A percentile compares a stretch with the other conserved stretches of the same genome.
Evolutionary conservation across 1,140 invertebrate species (phyloP).

Genomic region (Heliothis virescens): DNA sequence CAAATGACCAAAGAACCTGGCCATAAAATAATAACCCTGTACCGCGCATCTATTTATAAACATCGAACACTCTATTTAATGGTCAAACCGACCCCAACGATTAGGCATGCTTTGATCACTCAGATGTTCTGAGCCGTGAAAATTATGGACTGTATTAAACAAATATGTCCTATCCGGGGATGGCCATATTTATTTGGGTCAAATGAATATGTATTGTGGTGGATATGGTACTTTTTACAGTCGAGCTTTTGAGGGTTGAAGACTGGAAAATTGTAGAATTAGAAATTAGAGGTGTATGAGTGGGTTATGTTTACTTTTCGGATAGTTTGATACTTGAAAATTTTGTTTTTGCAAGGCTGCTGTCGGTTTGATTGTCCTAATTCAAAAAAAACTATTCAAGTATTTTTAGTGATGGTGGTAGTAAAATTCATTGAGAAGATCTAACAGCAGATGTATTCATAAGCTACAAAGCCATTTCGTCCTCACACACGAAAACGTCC

Average conservation of each 20-base stretch:
- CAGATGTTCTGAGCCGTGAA: conserved; percentile 36
- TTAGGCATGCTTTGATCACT: conserved; percentile 51
- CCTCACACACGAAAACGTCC: no score
- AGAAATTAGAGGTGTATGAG: no score
- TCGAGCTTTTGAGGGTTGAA: background rate
- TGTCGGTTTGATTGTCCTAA: no score
- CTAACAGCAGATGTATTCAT: no score
- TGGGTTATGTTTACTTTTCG: no score
- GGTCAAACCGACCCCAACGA: conserved; percentile 44
- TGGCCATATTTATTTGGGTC: conserved; percentile 19
- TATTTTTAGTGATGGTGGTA: no score
- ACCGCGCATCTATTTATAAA: conserved; percentile 7
- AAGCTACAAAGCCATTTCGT: no score
- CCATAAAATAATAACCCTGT: conserved; percentile 8
- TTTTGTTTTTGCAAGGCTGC: no score
- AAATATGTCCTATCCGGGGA: conserved; percentile 38
- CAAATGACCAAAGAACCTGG: background rate
- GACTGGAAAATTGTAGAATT: no score
- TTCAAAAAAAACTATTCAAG: no score
- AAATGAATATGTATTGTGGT: conserved; percentile 30
- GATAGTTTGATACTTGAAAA: no score
- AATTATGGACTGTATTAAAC: conserved; percentile 40
- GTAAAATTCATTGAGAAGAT: no score
- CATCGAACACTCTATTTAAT: conserved; percentile 19
- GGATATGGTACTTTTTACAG: background rate